Evolutionary conservation across 1,140 invertebrate species (phyloP), one percentile per base, ranked within the genome.

Genomic region (Brachionus koreanus): DNA sequence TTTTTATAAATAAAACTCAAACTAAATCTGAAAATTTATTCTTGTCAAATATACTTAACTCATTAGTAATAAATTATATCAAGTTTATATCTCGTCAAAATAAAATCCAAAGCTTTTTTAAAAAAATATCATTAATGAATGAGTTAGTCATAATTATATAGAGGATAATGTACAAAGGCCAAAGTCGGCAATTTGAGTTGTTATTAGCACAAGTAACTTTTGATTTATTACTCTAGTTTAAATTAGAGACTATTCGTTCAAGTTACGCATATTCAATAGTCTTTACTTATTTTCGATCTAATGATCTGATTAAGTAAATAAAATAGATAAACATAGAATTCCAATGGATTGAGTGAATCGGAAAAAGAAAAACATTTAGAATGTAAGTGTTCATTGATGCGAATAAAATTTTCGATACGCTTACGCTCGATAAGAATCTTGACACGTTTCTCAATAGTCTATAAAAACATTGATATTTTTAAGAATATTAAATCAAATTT

Each of bases 321-420:
- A 74, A 29, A 74, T 46, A 74, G 69, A 74, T 74, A 74, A 74
- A 74, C 69, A 74, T 46, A 13, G 19, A 74, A 74, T 74, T 74
- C 69, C 69, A 74, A 74, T 74, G 42, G 69, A 74, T 74, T 74
- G 69, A 74, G 23, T 74, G 69, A 74, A 74, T 74, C 69, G 69
- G 69, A 74, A 74, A 74, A 74, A 74, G 43, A 72, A 42, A 72
- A 74, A 74, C 37, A 74, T 74, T 23, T 7, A 35, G 39, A 43
- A 12, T 74, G 25, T 35, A 23, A 74, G 43, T 35, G 39, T 25
- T 74, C 39, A 74, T 23, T 74, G 39, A 74, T 13, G 69, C 69
- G 42, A 46, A 19, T 9, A 42, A 74, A 74, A 46, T 25, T 43
- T 46, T 12, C 23, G 69, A 74, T 35, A 46, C 43, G 69, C 39